Percentiles rank a stretch among this genome's conserved stretches.
phyloP scores from a whole-genome alignment of 1,140 invertebrate genomes.

The Adelges cooleyi region DNA sequence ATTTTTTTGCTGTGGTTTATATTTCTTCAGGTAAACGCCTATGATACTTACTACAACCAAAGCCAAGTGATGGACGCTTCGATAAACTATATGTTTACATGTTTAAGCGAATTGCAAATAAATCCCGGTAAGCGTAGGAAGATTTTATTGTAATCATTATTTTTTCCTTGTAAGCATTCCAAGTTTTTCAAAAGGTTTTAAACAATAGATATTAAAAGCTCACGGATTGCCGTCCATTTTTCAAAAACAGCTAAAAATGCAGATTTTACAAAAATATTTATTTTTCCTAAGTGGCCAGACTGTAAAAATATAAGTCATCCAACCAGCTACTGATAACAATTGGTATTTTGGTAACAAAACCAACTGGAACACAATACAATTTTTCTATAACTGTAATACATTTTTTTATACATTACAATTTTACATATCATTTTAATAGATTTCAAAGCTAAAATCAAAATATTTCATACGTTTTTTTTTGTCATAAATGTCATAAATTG shows the following conservation, averaged over 20 bases:
- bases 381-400: no score
- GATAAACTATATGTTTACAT: not conserved
- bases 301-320: not conserved
- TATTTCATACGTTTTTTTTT: no score
- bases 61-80: not conserved
- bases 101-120: not conserved
- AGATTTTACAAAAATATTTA: not conserved
- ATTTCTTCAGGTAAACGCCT: not conserved
- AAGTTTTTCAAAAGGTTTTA: not conserved
- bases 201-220: not conserved
- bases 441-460: no score
- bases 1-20: no score
- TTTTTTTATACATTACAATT: no score
- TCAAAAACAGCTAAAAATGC: not conserved
- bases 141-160: no score
- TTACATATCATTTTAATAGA: no score
- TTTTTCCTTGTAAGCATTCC: no score
- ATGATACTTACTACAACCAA: slow-evolving; percentile 7
- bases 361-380: no score
- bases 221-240: not conserved
- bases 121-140: slow-evolving; percentile 3
- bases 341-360: no score
- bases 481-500: no score
- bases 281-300: not conserved
- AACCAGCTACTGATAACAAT: no score